Conservation (phyloP, 2,888 invertebrate genomes). For the Branchipolynoe longqiensis region DNA sequence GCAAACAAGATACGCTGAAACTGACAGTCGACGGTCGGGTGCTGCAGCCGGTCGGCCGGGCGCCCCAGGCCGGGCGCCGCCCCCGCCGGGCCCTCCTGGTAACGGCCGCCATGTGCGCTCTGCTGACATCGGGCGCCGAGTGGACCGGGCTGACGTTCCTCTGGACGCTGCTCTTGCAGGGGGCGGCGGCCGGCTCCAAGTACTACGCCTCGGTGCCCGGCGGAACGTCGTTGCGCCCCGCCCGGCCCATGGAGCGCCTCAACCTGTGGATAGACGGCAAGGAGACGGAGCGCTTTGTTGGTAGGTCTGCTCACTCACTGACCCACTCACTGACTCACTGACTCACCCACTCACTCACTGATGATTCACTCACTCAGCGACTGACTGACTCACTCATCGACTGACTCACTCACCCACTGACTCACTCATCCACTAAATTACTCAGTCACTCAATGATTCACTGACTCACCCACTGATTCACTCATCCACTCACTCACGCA, state of each 20-base stretch:
- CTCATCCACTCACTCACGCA: too few species aligned
- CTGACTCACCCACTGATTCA: too few species aligned
- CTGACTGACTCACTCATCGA: too few species aligned
- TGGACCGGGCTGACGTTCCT: constrained; percentile 5
- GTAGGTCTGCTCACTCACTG: too few species aligned
- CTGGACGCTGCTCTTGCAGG: constrained; percentile 32
- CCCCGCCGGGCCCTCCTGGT: background rate
- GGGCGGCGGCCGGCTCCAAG: constrained; percentile 5
- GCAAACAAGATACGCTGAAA: too few species aligned
- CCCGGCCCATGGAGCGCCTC: constrained; percentile 48
- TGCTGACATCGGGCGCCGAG: constrained; percentile 4
- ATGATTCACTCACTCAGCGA: too few species aligned
- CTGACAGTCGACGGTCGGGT: too few species aligned
- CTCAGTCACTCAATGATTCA: too few species aligned
- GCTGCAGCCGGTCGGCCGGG: background rate
- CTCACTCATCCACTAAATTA: too few species aligned
- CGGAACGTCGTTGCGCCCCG: background rate
- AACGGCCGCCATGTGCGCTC: background rate
- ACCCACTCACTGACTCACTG: too few species aligned
- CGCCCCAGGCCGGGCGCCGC: background rate
- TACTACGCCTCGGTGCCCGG: background rate
- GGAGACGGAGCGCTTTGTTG: constrained; percentile 65
- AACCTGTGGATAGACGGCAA: constrained; percentile 67
- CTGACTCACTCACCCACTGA: too few species aligned
- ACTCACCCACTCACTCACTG: too few species aligned